Evolutionary conservation across 2,888 invertebrate species (phyloP), one percentile per base, ranked within the genome.

Genomic region (Papilio demoleus): DNA sequence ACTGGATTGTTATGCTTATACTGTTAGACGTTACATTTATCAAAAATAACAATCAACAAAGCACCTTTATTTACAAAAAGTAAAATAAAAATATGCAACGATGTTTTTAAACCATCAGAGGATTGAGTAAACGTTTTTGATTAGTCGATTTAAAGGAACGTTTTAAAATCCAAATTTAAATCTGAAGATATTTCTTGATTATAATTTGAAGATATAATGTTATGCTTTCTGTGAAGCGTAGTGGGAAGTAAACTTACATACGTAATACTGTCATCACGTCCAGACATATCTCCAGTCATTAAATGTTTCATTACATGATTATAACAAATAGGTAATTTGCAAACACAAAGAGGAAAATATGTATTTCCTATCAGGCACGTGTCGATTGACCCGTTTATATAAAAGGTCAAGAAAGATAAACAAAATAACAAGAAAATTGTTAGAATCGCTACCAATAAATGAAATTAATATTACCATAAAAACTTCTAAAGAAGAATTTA

Each of bases 321-420:
- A 53, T n/a, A 27, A 27, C 22, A 50, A 27, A 27, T 2, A 53
- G 27, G 14, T 14, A 24, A 27, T 53, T 53, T 53, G 53, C 53
- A 53, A 53, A 53, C 53, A 53, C 53, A 53, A 53, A 53, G 53
- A 45, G 42, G 22, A 59, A 36, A 60, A 38, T 66, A 19, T 4
- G 11, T 66, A 38, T 12, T 50, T n/a, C 42, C 36, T 68, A 68
- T 68, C 67, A 36, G 68, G 38, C 68, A 68, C 64, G 68, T 68
- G 64, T 40, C n/a, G 45, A 14, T 17, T 68, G 59, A 68, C 68
- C 64, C 68, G 19, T 50, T 64, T 34, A 63, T 63, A 45, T 59
- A 47, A 59, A 68, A 47, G 59, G 47, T 64, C 68, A 63, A 34
- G 14, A 31, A 47, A 64, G 58, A 64, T 64, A 59, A 47, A 42